These are phyloP conservation scores for Aelia acuminata DNA, from an alignment of 2,888 invertebrate genomes.

Conservation along the genomic window DNA sequence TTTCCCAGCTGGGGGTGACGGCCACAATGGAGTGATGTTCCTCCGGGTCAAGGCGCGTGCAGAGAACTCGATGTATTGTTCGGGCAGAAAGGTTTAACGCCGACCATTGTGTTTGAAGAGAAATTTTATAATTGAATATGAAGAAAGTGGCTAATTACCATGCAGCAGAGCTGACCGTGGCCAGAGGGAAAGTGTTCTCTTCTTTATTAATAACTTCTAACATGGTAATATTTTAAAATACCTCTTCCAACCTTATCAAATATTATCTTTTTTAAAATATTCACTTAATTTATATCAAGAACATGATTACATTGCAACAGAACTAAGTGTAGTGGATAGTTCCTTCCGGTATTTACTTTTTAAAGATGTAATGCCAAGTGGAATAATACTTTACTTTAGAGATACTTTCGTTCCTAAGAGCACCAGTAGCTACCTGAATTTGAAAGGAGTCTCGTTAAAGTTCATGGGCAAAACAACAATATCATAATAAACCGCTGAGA, in stretches of 20 bases:
- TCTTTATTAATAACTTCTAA: neutral
- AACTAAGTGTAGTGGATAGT: neutral
- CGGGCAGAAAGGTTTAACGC: neutral
- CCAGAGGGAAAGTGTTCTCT: neutral
- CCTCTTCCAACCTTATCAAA: neutral
- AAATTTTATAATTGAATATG: slow-evolving; percentile 6
- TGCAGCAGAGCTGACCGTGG: neutral
- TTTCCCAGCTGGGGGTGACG: neutral
- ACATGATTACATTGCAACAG: neutral
- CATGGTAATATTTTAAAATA: neutral
- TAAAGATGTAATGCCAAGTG: neutral
- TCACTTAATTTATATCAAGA: too few relatives aligned
- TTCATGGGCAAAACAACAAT: neutral
- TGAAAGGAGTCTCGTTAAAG: neutral
- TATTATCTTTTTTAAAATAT: neutral
- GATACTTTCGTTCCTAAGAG: neutral
- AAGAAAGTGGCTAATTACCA: neutral
- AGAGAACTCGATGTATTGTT: neutral
- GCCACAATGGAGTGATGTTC: neutral
- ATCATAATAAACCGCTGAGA: neutral
- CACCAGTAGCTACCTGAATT: neutral
- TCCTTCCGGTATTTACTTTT: neutral
- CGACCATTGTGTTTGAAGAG: neutral
- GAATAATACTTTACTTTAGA: neutral
- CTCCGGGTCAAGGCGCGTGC: neutral